Evolutionary conservation across 2,113 vertebrate species (phyloP).

Genomic region (Speoplatyrhinus poulsoni): DNA sequence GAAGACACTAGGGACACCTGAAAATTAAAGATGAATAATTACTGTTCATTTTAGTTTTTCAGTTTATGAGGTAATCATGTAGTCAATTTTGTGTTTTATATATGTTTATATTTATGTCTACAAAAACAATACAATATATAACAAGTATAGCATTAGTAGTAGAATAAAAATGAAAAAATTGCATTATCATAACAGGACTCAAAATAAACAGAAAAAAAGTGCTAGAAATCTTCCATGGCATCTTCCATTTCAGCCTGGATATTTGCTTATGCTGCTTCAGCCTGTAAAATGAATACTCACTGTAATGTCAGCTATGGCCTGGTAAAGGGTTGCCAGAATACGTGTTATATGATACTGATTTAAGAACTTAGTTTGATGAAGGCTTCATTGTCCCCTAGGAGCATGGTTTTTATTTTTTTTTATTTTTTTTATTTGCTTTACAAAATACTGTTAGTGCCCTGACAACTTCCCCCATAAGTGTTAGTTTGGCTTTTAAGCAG

Average conservation of each 20-base stretch:
- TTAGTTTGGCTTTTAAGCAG: slow-evolving; percentile 57
- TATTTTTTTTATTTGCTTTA: slow-evolving; percentile 13
- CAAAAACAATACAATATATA: too few species aligned
- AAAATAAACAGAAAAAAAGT: too few species aligned
- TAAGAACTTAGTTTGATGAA: slow-evolving; percentile 52
- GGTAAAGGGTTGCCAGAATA: slow-evolving; percentile 54
- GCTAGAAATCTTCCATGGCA: background rate
- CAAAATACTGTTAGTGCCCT: slow-evolving; percentile 20
- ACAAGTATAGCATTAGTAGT: too few species aligned
- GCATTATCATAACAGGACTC: too few species aligned
- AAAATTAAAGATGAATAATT: background rate
- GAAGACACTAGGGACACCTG: background rate
- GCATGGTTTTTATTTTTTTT: slow-evolving; percentile 8
- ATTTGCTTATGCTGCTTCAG: slow-evolving; percentile 28
- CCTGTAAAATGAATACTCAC: slow-evolving; percentile 35
- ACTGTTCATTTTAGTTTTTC: slow-evolving; percentile 1
- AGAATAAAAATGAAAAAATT: background rate
- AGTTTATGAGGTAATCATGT: background rate
- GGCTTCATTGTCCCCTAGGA: slow-evolving; percentile 38
- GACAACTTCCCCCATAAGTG: slow-evolving; percentile 43
- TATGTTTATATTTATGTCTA: too few species aligned
- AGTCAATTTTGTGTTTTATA: background rate
- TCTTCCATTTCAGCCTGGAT: slow-evolving; percentile 21
- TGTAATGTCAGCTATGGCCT: slow-evolving; percentile 20
- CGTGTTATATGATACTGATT: slow-evolving; percentile 58